These are phyloP conservation scores for Ips nitidus DNA, from an alignment of 1,140 invertebrate genomes.

Conservation along the genomic window DNA sequence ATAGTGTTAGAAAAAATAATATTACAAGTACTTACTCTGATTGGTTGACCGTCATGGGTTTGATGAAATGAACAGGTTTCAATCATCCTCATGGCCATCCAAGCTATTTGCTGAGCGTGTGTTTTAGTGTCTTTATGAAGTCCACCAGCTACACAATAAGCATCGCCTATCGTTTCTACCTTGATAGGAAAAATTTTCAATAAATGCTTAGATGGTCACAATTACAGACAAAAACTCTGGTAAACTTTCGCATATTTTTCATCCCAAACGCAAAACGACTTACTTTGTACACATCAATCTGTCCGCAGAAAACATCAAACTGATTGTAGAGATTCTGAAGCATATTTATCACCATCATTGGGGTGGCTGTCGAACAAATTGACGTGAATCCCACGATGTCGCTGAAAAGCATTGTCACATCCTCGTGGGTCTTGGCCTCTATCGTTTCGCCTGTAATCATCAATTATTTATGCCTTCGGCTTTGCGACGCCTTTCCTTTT, in stretches of 20 bases:
- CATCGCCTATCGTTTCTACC: slow-evolving; percentile 95
- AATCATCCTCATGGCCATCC: slow-evolving; percentile 94
- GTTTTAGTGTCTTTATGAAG: slow-evolving; percentile 78
- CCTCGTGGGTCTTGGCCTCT: slow-evolving; percentile 86
- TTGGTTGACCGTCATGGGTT: slow-evolving; percentile 88
- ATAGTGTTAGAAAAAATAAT: not conserved
- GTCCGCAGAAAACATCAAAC: slow-evolving; percentile 88
- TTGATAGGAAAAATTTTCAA: slow-evolving; percentile 48
- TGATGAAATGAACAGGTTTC: slow-evolving; percentile 81
- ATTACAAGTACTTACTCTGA: slow-evolving; percentile 64
- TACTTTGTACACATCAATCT: slow-evolving; percentile 92
- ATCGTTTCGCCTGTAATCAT: slow-evolving; percentile 74
- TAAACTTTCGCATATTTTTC: not conserved
- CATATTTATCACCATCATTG: slow-evolving; percentile 94
- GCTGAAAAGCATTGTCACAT: slow-evolving; percentile 93
- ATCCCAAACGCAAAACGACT: slow-evolving; percentile 5
- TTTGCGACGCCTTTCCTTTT: slow-evolving; percentile 2
- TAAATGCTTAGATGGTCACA: not conserved
- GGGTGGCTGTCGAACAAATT: slow-evolving; percentile 86
- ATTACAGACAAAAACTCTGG: not conserved
- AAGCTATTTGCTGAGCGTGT: slow-evolving; percentile 91
- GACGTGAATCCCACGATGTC: slow-evolving; percentile 96
- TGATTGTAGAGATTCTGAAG: slow-evolving; percentile 88
- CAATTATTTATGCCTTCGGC: slow-evolving; percentile 19
- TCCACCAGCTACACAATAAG: slow-evolving; percentile 92